Evolutionary conservation across 1,140 invertebrate genomes (phyloP).

Genomic region (Melitaea cinxia): DNA sequence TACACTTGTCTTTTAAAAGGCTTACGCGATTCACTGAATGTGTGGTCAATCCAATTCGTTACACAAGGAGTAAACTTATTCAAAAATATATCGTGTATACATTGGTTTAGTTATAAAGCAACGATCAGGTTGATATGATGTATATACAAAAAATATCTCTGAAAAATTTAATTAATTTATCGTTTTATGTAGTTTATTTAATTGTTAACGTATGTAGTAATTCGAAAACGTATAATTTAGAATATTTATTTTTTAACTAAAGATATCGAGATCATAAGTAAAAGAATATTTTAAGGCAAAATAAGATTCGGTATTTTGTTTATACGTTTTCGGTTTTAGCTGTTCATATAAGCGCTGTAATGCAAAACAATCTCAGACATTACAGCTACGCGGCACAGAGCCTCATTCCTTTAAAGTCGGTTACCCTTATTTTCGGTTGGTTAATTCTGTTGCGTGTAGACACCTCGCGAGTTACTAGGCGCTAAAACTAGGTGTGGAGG

Average conservation of each 20-base stretch:
- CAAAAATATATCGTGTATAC: too few species aligned
- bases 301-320: background rate
- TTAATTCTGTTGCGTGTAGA: slow-evolving; percentile 69
- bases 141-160: too few species aligned
- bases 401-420: slow-evolving; percentile 38
- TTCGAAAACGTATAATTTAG: too few species aligned
- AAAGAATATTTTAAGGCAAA: too few species aligned
- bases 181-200: too few species aligned
- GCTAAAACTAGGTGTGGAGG: slow-evolving; percentile 66
- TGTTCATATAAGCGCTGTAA: background rate
- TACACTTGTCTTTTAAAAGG: background rate
- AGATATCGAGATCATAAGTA: too few species aligned
- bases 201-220: too few species aligned
- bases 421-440: slow-evolving; percentile 58
- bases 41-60: background rate
- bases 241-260: too few species aligned
- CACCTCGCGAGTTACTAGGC: slow-evolving; percentile 65
- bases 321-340: background rate
- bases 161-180: too few species aligned
- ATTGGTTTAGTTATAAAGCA: too few species aligned
- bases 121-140: too few species aligned
- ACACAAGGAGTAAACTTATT: background rate
- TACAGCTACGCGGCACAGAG: background rate
- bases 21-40: background rate
- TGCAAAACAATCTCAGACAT: background rate